Evolutionary conservation across 2,797 vertebrate species (phyloP).

Genomic region (Schizothorax lantsangensis): DNA sequence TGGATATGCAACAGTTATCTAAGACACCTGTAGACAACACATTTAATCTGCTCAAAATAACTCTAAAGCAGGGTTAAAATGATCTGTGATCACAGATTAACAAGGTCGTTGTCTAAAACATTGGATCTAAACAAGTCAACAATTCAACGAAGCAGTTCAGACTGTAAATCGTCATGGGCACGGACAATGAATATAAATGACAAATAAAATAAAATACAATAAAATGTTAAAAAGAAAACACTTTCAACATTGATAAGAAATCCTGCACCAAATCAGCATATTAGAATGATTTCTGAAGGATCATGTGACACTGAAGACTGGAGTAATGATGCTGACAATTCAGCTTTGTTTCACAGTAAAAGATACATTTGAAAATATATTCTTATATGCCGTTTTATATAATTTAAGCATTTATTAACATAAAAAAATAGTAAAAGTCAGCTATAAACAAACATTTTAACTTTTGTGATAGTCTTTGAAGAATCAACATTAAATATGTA

Average conservation of each 20-base stretch:
- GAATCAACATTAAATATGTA: not conserved
- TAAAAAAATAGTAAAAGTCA: not conserved
- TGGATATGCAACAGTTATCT: not conserved
- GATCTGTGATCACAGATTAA: constrained; percentile 3
- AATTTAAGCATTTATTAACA: too few species aligned
- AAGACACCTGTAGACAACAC: not conserved
- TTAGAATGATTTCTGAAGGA: not conserved
- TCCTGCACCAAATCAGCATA: not conserved
- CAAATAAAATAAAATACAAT: not conserved
- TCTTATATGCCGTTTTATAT: too few species aligned
- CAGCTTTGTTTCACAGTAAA: not conserved
- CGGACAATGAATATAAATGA: not conserved
- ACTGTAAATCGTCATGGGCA: not conserved
- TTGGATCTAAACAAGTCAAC: not conserved
- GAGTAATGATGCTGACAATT: not conserved
- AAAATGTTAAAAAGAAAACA: not conserved
- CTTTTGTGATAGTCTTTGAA: not conserved
- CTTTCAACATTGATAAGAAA: not conserved
- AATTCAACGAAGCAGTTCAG: not conserved
- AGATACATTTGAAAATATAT: too few species aligned
- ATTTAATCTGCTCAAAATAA: not conserved
- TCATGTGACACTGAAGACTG: not conserved
- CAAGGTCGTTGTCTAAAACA: not conserved
- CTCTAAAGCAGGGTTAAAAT: constrained; percentile 21
- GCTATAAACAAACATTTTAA: not conserved